Evolutionary conservation across 2,888 invertebrate species (phyloP), one percentile per base, ranked within the genome.

Genomic region (Nemotelus pantherinus): DNA sequence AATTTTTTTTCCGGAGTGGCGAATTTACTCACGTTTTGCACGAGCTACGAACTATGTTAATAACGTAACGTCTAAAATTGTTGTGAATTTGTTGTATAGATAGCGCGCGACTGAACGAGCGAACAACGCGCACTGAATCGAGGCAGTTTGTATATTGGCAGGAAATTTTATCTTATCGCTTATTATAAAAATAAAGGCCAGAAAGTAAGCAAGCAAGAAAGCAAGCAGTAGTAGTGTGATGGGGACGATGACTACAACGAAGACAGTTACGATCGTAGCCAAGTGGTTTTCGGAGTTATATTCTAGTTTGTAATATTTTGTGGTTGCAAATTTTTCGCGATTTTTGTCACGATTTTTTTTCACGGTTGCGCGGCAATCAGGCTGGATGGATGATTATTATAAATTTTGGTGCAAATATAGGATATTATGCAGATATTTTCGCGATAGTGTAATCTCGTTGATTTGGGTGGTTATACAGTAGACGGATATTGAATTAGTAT

Each of bases 41-140:
- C 25, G 25, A 25, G 25, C 41, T 7, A 53, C 53, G 53, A 53
- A 53, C 6, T 53, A 55, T 41, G 25, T 53, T 10, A 70, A 70
- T 70, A 70, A 70, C 70, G 70, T 70, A 70, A 70, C 70, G 70
- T 70, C 70, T 70, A 70, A 70, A 70, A 70, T 70, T 70, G 70
- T 70, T 70, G 70, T 53, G 55, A 43, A 53, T 70, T 55, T 41
- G 25, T 25, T 25, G 6, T 53, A 39, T 47, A 67, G 70, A 70
- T 70, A 70, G 70, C 55, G 70, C 55, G 70, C 63, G 48, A 50
- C 47, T 39, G 48, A 72, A 25, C 25, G 25, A 25, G 25, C 25
- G 25, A 25, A 25, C 25, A 25, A 25, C 25, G 25, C 25, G 25
- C 25, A 25, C 25, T 25, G 25, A 25, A 25, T 25, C 25, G 25